phyloP scores from a whole-genome alignment of 2,797 vertebrate species.

The Channa striata region DNA sequence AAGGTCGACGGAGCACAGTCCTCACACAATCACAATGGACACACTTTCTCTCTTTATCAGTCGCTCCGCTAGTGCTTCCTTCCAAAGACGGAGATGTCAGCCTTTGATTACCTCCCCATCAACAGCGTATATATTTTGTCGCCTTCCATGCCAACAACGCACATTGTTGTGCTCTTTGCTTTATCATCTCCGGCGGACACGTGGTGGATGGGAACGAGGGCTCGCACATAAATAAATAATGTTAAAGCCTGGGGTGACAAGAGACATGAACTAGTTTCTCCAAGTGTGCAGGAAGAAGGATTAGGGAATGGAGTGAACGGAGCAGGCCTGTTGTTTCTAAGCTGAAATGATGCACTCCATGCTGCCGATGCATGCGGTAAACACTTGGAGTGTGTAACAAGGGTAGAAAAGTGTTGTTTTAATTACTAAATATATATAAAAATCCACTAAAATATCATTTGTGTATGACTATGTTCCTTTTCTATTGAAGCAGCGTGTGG shows the following conservation, averaged over 20 bases:
- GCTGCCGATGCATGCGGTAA: conserved; percentile 22
- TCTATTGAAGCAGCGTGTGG: conserved; percentile 7
- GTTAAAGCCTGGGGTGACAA: conserved; percentile 64
- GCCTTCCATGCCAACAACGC: conserved; percentile 57
- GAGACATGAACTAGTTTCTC: conserved; percentile 57
- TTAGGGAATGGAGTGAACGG: conserved; percentile 14
- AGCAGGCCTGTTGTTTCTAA: conserved; percentile 16
- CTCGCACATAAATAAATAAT: conserved; percentile 63
- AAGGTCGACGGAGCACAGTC: conserved; percentile 55
- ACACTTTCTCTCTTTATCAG: conserved; percentile 17
- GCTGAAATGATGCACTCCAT: background rate
- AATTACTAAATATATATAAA: conserved; percentile 24
- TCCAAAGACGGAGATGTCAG: conserved; percentile 49
- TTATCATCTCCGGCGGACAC: conserved; percentile 47
- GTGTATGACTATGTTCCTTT: conserved; percentile 12
- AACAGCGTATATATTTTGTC: conserved; percentile 49
- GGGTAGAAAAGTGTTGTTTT: conserved; percentile 9
- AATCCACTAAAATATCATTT: conserved; percentile 35
- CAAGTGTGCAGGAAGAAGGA: conserved; percentile 53
- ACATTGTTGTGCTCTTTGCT: conserved; percentile 58
- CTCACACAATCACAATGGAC: conserved; percentile 35
- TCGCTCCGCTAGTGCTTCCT: conserved; percentile 47
- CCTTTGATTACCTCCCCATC: conserved; percentile 55
- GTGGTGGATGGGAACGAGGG: conserved; percentile 61
- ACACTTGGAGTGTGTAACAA: conserved; percentile 26